phyloP scores from a whole-genome alignment of 2,113 vertebrate genomes.

The Egretta garzetta region DNA sequence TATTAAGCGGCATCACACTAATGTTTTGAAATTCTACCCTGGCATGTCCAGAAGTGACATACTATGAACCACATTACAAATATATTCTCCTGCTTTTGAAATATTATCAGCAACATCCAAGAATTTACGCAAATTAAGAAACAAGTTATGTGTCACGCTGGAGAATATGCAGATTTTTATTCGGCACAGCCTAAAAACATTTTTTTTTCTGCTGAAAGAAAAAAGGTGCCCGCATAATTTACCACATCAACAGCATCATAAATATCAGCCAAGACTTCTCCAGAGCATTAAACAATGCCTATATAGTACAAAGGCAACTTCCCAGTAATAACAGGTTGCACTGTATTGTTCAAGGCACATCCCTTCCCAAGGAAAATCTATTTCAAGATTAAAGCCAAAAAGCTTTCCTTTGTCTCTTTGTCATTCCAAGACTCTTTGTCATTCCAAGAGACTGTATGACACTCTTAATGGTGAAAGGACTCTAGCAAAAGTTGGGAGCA shows the following conservation, averaged over 20 bases:
- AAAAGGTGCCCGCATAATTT: background rate
- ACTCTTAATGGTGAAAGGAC: background rate
- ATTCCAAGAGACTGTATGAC: background rate
- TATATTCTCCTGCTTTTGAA: background rate
- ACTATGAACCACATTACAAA: background rate
- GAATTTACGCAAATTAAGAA: background rate
- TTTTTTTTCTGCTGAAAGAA: background rate
- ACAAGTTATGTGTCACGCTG: background rate
- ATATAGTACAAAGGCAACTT: background rate
- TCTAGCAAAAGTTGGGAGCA: background rate
- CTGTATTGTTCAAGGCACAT: background rate
- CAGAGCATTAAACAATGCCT: background rate
- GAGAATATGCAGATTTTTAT: background rate
- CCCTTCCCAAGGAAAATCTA: background rate
- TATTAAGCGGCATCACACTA: background rate
- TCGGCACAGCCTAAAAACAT: background rate
- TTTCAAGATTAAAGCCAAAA: background rate
- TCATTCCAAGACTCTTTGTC: background rate
- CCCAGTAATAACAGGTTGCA: background rate
- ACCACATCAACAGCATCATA: background rate
- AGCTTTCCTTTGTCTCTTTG: background rate
- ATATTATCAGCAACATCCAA: background rate
- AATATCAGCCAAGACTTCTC: background rate
- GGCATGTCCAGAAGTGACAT: background rate
- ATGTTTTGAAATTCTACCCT: constrained; percentile 31